Evolutionary conservation across 2,888 invertebrate genomes (phyloP), one percentile per base, ranked within the genome.

Genomic region (Aricia artaxerxes): DNA sequence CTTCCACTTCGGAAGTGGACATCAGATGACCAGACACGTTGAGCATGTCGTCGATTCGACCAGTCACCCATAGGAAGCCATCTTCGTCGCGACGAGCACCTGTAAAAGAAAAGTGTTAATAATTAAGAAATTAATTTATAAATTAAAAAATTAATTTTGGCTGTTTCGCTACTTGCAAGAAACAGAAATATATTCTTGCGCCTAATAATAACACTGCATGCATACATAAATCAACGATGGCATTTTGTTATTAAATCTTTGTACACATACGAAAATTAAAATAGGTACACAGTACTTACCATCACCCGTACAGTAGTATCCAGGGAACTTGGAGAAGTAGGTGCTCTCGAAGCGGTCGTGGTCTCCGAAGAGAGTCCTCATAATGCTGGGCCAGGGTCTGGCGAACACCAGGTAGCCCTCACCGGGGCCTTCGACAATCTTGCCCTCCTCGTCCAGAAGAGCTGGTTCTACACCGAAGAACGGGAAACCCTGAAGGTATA

Each of bases 21-120:
- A 99, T 97, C 79, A 99, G 95, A 92, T 99, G 99, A 0, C 99
- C 99, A 2, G 99, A 99, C 9, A 99, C 99, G 91, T 99, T 99
- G 83, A 99, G 95, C 98, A 99, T 99, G 90, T 99, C 99, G 89
- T 99, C 99, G 64, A 99, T 98, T 80, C 99, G 96, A 0, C 99
- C 99, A 0, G 99, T 99, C 81, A 99, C 97, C 99, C 99, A 99
- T 80, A 98, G 93, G 90, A 98, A 99, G 0, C 99, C 99, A 89
- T 99, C 99, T 38, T 97, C 96, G 90, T 99, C 99, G 80, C 98
- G 95, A 83, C 96, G 95, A 0, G 98, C 99, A 80, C 99, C 99
- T 99, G 88, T 38, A 88, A 84, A 24, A 4, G 35, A 79, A 61
- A 78, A 38, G 57, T 13, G 53, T 40, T 31, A 44, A 44, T 31